Conservation (phyloP, 2,113 vertebrate genomes). For the Dendrocopos noguchii region DNA sequence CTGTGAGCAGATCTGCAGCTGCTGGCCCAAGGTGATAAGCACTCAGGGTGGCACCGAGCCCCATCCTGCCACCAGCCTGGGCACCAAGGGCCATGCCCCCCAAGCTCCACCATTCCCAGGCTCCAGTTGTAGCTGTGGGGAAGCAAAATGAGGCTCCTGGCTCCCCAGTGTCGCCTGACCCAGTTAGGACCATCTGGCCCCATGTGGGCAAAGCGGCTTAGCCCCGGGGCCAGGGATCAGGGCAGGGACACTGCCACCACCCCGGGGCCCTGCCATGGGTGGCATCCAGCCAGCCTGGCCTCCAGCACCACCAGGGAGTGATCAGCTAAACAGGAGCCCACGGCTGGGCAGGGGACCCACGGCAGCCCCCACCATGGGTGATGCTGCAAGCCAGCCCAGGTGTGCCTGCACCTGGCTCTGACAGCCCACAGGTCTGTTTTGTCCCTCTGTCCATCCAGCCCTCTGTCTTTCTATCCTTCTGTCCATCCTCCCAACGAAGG, state of each 20-base stretch:
- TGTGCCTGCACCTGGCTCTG: accelerated
- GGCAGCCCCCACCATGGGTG: accelerated
- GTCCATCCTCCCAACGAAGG: not conserved
- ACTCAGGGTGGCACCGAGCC: not conserved
- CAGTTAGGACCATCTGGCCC: slow-evolving; percentile 46
- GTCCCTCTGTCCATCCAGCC: not conserved
- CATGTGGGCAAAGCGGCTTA: not conserved
- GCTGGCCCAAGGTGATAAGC: no score
- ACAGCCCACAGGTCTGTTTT: accelerated
- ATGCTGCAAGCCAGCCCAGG: not conserved
- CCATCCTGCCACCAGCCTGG: accelerated
- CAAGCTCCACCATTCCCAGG: accelerated
- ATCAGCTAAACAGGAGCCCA: not conserved
- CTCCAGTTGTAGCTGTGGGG: not conserved
- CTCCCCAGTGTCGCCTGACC: not conserved
- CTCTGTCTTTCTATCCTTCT: not conserved
- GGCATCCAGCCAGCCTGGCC: not conserved
- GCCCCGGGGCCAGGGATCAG: not conserved
- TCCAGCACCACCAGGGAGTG: not conserved
- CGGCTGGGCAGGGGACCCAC: not conserved
- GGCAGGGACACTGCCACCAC: not conserved
- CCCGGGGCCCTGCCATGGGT: accelerated
- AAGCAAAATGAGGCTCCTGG: not conserved
- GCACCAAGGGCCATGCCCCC: accelerated
- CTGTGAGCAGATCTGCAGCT: not conserved